Base-by-base conservation (phyloP, 2,113 vertebrate species). In the Australoheros scitulus region DNA sequence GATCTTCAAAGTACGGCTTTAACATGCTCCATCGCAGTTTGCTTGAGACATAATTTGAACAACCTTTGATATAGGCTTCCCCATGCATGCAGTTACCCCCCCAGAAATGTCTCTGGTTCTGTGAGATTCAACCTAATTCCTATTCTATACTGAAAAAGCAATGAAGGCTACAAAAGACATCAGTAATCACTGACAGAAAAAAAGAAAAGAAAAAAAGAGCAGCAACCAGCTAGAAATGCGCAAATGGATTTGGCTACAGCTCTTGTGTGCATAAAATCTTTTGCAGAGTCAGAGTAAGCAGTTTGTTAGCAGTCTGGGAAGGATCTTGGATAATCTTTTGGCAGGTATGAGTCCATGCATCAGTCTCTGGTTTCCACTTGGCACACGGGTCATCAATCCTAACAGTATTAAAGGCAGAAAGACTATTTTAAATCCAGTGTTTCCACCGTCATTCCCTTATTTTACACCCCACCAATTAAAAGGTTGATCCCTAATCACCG, bases 1-100 rank as follows among this genome's bases (percentile, higher is more conserved):
- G 41, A 80, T 84, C 84, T 91, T 94, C 87, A 93, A 89, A 93
- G 82, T 77, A 11, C 13, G 14, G 77, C 70, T 89, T 90, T 64
- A 75, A 87, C 72, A 75, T 50, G 43, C 60, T 79, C 1, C 5
- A n/a, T 76, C 83, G 77, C 65, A 60, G 3, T 32, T 61, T 18
- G 55, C 74, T 85, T 26, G 61, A 77, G 89, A 89, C 47, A 41
- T 63, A 52, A 79, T 76, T 87, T 47, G 50, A 77, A 74, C 38
- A 10, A 56, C 84, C 87, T 88, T 92, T 87, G 82, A 92, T 88
- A 68, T 14, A 3, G 55, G 61, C 61, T 85, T 88, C 72, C 79
- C 61, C 24, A 43, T 60, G 61, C 14, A 61, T 76, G 58, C 77
- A 43, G 32, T 61, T 78, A 64, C 64, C 79, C 60, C 60, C 77